phyloP scores from a whole-genome alignment of 2,113 vertebrate species.

The Onychorhynchus coronatus region DNA sequence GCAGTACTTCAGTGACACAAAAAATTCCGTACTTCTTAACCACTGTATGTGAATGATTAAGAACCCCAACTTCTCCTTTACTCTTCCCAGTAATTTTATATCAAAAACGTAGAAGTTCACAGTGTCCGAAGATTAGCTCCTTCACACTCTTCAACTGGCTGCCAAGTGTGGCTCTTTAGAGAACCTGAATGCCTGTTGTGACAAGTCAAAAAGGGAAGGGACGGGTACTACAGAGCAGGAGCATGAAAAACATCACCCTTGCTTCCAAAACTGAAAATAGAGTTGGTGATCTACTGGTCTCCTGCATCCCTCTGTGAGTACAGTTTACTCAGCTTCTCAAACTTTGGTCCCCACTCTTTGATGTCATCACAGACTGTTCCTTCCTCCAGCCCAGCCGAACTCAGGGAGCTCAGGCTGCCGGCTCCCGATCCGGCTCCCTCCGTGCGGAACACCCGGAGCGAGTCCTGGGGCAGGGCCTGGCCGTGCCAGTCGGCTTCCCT shows the following conservation, averaged over 20 bases:
- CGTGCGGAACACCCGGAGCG: slow-evolving; percentile 79
- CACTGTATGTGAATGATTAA: not conserved
- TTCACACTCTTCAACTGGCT: not conserved
- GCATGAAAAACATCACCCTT: not conserved
- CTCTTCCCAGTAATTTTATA: not conserved
- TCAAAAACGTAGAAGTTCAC: not conserved
- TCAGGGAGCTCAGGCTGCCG: slow-evolving; percentile 80
- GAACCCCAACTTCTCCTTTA: not conserved
- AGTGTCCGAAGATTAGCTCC: not conserved
- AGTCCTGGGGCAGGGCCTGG: slow-evolving; percentile 75
- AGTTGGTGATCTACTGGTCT: slow-evolving; percentile 50
- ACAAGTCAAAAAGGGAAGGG: fast-evolving
- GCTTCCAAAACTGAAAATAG: not conserved
- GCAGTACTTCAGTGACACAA: not conserved
- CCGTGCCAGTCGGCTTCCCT: slow-evolving; percentile 73
- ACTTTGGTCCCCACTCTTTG: slow-evolving; percentile 84
- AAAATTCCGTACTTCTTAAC: not conserved
- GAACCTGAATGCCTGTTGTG: not conserved
- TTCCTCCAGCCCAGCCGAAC: slow-evolving; percentile 73
- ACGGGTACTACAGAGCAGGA: not conserved
- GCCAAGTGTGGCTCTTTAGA: not conserved
- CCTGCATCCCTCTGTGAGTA: slow-evolving; percentile 62
- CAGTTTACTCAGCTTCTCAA: slow-evolving; percentile 80
- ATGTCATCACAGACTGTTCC: slow-evolving; percentile 70
- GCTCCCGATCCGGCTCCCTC: slow-evolving; percentile 81